Evolutionary conservation across 2,797 vertebrate genomes (phyloP).

Genomic region (Neoniphon sammara): DNA sequence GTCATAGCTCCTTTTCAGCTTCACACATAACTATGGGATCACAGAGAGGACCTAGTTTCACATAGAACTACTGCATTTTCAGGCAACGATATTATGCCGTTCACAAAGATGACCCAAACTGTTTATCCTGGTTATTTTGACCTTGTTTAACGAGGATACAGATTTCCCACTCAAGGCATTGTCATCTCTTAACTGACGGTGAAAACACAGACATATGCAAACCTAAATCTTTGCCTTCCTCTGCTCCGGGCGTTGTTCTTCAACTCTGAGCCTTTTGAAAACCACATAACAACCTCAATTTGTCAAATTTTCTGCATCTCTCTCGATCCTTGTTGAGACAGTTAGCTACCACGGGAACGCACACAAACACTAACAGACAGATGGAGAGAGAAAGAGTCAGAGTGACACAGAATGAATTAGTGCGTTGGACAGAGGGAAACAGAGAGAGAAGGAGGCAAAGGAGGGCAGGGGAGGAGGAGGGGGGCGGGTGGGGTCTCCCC

Average conservation of each 20-base stretch:
- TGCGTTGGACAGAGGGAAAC: constrained; percentile 6
- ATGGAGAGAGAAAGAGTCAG: constrained; percentile 7
- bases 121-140: constrained; percentile 44
- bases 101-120: constrained; percentile 17
- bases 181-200: constrained; percentile 41
- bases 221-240: no score
- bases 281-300: no score
- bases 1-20: constrained; percentile 78
- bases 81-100: constrained; percentile 41
- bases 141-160: constrained; percentile 21
- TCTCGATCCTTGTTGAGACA: constrained; percentile 39
- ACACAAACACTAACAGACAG: constrained; percentile 3
- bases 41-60: constrained; percentile 40
- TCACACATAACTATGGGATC: constrained; percentile 49
- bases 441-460: constrained; percentile 7
- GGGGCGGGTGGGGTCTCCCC: constrained; percentile 61
- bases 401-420: constrained; percentile 20
- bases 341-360: not conserved
- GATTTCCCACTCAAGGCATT: constrained; percentile 32
- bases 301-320: constrained; percentile 7
- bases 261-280: no score
- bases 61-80: constrained; percentile 27
- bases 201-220: not conserved
- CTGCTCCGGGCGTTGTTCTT: no score
- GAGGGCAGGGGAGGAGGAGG: not conserved